Percentiles rank a stretch among this genome's conserved stretches.
Conservation (phyloP, 2,888 invertebrate genomes). For the Anoncus sp. region DNA sequence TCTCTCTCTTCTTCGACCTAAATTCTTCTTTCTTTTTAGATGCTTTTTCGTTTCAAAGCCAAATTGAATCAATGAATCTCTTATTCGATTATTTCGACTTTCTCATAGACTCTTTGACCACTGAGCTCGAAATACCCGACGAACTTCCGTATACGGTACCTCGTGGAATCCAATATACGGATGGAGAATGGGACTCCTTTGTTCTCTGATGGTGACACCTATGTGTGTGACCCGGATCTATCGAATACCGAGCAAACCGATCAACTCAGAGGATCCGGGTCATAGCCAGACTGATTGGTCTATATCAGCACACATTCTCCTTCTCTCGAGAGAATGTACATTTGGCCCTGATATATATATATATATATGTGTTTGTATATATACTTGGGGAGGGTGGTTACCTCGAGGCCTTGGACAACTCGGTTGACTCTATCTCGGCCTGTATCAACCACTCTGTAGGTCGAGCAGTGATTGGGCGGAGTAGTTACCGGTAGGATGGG, state of each 20-base stretch:
- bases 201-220: conserved; percentile 23
- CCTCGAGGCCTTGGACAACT: conserved; percentile 51
- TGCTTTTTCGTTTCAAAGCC: too few species aligned
- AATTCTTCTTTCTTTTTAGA: too few species aligned
- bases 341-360: conserved; percentile 50
- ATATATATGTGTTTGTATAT: not conserved
- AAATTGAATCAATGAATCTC: too few species aligned
- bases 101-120: too few species aligned
- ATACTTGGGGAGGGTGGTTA: conserved; percentile 10
- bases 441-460: conserved; percentile 29
- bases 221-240: conserved; percentile 48
- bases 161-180: conserved; percentile 13
- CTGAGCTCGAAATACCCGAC: too few species aligned
- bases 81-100: not conserved
- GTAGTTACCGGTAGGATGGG: conserved; percentile 19
- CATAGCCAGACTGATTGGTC: conserved; percentile 52
- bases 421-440: conserved; percentile 48
- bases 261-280: conserved; percentile 30
- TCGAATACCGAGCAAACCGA: conserved; percentile 45
- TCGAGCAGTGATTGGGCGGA: conserved; percentile 52
- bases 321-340: conserved; percentile 34
- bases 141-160: too few species aligned
- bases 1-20: conserved; percentile 74
- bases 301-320: conserved; percentile 51
- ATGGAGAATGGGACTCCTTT: conserved; percentile 11